A percentile compares a stretch with the other conserved stretches of the same genome.
Conservation (phyloP, 1,140 invertebrate species). For the Nylanderia fulva region DNA sequence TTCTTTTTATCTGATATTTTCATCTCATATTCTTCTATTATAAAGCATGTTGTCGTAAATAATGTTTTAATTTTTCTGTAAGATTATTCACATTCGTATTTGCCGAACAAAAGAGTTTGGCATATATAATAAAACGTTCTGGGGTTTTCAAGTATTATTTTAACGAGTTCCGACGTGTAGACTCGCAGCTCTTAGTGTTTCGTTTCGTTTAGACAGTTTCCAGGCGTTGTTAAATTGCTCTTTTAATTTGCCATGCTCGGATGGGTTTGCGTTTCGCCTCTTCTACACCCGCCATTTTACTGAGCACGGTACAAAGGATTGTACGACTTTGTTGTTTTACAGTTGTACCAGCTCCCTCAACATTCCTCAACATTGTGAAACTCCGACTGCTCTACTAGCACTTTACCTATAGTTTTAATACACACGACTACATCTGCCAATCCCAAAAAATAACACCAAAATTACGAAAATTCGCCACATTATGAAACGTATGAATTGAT, state of each 20-base stretch:
- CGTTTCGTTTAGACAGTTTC: slow-evolving; percentile 1
- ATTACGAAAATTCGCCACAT: not conserved
- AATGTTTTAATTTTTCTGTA: not conserved
- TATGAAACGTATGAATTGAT: not conserved
- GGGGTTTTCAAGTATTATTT: slow-evolving; percentile 18
- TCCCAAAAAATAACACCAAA: not conserved
- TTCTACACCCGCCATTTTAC: slow-evolving; percentile 70
- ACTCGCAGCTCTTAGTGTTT: not conserved
- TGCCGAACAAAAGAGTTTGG: not conserved
- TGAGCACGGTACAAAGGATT: slow-evolving; percentile 76
- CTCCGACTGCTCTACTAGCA: not conserved
- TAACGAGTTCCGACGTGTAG: not conserved
- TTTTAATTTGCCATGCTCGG: slow-evolving; percentile 82
- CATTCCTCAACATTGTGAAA: slow-evolving; percentile 33
- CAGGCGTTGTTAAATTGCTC: slow-evolving; percentile 78
- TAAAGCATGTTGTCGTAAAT: not conserved
- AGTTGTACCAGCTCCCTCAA: slow-evolving; percentile 65
- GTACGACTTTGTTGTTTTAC: slow-evolving; percentile 82
- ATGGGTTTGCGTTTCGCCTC: slow-evolving; percentile 58
- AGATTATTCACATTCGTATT: not conserved
- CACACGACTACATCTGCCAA: not conserved
- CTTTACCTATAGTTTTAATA: not conserved
- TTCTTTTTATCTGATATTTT: slow-evolving; percentile 2
- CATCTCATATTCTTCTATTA: not conserved
- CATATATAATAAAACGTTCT: not conserved